These are phyloP conservation scores for Apteryx owenii DNA, from an alignment of 2,113 vertebrate genomes.

Conservation along the genomic window DNA sequence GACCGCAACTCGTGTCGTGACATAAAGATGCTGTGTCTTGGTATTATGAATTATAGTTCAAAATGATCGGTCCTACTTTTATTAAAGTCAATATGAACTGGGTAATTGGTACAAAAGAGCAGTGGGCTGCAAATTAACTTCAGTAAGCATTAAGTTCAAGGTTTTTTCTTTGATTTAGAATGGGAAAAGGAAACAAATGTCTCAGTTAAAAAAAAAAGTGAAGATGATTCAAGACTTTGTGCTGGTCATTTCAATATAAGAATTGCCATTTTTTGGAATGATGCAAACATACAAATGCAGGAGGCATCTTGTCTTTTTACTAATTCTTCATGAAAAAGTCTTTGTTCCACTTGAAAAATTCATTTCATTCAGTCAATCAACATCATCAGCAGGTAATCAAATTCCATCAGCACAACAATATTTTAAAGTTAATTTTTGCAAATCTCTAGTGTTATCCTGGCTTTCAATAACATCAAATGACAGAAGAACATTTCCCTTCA, in stretches of 20 bases:
- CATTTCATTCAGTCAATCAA: neutral
- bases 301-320: neutral
- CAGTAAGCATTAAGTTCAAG: neutral
- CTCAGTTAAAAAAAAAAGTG: neutral
- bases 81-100: neutral
- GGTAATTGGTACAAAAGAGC: neutral
- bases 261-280: neutral
- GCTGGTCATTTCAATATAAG: neutral
- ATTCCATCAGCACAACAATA: conserved; percentile 15
- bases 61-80: neutral
- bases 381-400: conserved; percentile 8
- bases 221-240: neutral
- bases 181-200: neutral
- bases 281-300: neutral
- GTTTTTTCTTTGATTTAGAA: neutral
- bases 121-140: neutral
- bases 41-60: neutral
- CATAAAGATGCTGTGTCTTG: neutral
- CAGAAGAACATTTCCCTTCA: neutral
- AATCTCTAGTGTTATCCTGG: conserved; percentile 16
- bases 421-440: conserved; percentile 39
- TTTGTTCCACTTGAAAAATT: conserved; percentile 27
- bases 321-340: neutral
- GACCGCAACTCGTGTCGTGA: neutral
- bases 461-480: conserved; percentile 46